These are phyloP conservation scores for Coenobita brevimanus DNA, from an alignment of 1,140 invertebrate genomes.

Conservation along the genomic window DNA sequence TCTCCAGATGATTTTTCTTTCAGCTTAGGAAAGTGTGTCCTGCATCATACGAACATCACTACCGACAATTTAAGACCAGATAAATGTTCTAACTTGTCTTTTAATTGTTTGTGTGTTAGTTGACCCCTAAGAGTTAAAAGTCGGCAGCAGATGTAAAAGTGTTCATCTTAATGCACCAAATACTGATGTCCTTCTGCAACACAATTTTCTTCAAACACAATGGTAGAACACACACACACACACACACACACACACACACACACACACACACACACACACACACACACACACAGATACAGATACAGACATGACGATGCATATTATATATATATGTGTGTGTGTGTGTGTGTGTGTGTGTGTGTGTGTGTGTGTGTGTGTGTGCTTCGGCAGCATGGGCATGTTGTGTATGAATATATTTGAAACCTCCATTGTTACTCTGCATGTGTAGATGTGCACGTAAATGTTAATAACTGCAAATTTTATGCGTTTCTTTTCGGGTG, in stretches of 20 bases:
- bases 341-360: not conserved
- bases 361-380: not conserved
- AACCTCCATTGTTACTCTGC: too few species aligned
- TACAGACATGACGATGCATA: too few species aligned
- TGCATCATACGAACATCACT: too few species aligned
- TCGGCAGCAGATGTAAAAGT: not conserved
- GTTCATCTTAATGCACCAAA: not conserved
- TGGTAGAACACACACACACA: not conserved
- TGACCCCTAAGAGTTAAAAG: not conserved
- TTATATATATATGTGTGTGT: not conserved
- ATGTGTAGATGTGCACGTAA: too few species aligned
- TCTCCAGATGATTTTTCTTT: too few species aligned
- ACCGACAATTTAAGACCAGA: too few species aligned
- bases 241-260: conserved; percentile 13
- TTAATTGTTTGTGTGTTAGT: too few species aligned
- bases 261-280: conserved; percentile 24
- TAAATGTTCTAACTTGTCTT: too few species aligned
- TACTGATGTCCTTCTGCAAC: not conserved
- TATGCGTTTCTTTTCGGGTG: too few species aligned
- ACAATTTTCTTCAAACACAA: not conserved
- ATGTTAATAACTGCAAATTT: too few species aligned
- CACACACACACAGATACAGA: conserved; percentile 46
- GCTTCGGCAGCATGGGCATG: not conserved
- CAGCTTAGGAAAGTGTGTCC: too few species aligned
- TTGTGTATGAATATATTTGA: too few species aligned